These are phyloP conservation scores for Palythoa grandis DNA, from an alignment of 92 coral and sea anemone genomes.

Conservation along the genomic window DNA sequence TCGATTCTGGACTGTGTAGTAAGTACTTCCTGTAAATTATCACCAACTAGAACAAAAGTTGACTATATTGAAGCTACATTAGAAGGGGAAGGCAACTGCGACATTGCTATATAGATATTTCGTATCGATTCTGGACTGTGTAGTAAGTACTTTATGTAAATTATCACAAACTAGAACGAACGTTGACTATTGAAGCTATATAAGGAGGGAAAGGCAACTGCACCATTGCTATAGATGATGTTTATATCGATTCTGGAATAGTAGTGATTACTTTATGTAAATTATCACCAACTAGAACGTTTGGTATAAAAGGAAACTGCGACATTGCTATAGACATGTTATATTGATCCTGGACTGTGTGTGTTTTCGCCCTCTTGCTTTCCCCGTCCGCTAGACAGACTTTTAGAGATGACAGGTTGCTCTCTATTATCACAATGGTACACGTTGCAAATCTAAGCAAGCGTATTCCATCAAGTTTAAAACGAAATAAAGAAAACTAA, in stretches of 20 bases:
- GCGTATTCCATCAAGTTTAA: too few species aligned
- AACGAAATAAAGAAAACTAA: too few species aligned
- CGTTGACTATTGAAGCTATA: constrained; percentile 70
- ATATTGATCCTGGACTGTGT: too few species aligned
- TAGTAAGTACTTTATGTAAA: constrained; percentile 44
- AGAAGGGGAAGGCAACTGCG: constrained; percentile 69
- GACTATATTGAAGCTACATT: constrained; percentile 59
- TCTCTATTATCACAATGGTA: too few species aligned
- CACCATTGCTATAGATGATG: constrained; percentile 87
- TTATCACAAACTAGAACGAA: too few species aligned
- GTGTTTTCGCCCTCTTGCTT: too few species aligned
- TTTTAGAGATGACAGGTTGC: too few species aligned
- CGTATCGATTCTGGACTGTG: constrained; percentile 85
- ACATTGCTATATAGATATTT: too few species aligned
- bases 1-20: constrained; percentile 84
- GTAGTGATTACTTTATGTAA: constrained; percentile 53
- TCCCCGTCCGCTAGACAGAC: too few species aligned
- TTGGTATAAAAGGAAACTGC: constrained; percentile 49
- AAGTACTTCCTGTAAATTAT: constrained; percentile 1
- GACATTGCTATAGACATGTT: constrained; percentile 76
- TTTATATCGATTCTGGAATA: constrained; percentile 83
- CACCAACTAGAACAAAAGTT: constrained; percentile 48
- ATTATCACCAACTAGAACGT: too few species aligned
- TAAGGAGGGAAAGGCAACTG: constrained; percentile 67
- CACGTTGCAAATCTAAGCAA: too few species aligned